These are phyloP conservation scores for Tragelaphus buxtoni DNA, from an alignment of 2,113 vertebrate species.

Conservation along the genomic window DNA sequence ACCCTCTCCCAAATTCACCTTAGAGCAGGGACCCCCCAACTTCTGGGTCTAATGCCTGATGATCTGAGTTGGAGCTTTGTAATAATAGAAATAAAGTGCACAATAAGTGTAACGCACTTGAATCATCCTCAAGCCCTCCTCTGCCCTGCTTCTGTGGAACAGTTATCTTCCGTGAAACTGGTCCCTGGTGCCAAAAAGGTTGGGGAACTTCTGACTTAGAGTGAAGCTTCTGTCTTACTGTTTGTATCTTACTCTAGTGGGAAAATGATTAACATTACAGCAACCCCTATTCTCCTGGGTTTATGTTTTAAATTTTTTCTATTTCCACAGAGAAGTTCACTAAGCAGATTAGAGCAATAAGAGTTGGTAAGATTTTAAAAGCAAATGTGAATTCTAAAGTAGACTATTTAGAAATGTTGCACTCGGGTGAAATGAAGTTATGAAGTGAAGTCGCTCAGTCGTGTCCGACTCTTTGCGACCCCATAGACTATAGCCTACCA, in stretches of 20 bases:
- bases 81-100: background rate
- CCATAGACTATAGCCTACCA: too few species aligned
- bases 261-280: background rate
- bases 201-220: background rate
- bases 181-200: background rate
- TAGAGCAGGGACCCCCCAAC: background rate
- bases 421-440: background rate
- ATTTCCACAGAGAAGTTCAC: background rate
- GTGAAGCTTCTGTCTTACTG: background rate
- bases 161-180: background rate
- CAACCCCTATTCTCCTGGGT: background rate
- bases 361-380: background rate
- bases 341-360: background rate
- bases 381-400: background rate
- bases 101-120: background rate
- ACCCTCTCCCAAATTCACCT: too few species aligned
- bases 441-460: too few species aligned
- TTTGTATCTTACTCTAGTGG: background rate
- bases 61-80: background rate
- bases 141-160: background rate
- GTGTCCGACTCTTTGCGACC: fast-evolving
- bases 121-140: background rate
- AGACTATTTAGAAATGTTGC: background rate
- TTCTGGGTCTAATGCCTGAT: background rate
- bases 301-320: background rate